A percentile compares a stretch with the other conserved stretches of the same genome.
Evolutionary conservation across 2,113 vertebrate genomes (phyloP).

Genomic region (Trogon melanurus): DNA sequence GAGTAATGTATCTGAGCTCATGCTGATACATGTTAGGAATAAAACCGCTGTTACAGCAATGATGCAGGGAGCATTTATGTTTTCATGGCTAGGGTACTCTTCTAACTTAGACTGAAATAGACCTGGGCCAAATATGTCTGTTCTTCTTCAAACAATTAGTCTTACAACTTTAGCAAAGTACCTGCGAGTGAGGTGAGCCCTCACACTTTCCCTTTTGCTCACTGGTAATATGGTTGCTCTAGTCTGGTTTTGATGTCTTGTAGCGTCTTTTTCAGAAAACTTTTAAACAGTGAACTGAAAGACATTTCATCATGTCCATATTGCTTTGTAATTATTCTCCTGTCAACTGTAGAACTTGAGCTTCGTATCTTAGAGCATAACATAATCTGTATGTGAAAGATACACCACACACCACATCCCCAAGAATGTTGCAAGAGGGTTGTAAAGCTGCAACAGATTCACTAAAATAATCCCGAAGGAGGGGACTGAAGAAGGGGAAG

Average conservation of each 20-base stretch:
- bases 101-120: conserved; percentile 11
- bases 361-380: not conserved
- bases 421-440: not conserved
- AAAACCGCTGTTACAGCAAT: conserved; percentile 26
- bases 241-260: not conserved
- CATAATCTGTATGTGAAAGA: not conserved
- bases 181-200: not conserved
- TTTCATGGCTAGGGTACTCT: not conserved
- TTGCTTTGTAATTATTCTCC: not conserved
- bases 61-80: conserved; percentile 24
- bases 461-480: not conserved
- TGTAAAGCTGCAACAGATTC: not conserved
- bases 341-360: not conserved
- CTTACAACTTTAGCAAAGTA: not conserved
- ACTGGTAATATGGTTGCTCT: not conserved
- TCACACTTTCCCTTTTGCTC: not conserved
- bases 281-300: not conserved
- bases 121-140: not conserved
- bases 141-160: not conserved
- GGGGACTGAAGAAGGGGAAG: not conserved
- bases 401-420: not conserved
- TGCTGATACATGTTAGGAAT: conserved; percentile 32
- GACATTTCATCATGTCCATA: not conserved
- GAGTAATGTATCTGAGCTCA: conserved; percentile 35
- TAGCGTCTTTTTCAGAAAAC: not conserved